These are phyloP conservation scores for Julus scandinavius DNA, from an alignment of 2,888 invertebrate genomes.

Conservation along the genomic window DNA sequence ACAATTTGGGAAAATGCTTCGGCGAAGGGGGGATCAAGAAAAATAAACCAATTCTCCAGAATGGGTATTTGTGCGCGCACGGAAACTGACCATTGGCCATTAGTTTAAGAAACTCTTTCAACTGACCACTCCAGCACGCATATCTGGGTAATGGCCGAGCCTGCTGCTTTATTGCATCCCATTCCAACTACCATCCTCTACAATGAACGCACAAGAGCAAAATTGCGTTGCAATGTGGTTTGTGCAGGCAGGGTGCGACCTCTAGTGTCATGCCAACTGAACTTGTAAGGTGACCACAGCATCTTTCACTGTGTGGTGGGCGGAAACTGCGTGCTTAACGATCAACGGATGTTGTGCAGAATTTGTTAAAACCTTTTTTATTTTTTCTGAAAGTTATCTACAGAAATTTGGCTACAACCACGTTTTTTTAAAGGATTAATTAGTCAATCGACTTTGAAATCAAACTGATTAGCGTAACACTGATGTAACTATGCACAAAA, in stretches of 20 bases:
- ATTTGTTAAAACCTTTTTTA: too few species aligned
- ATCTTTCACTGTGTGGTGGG: not conserved
- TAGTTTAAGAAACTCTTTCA: slow-evolving; percentile 37
- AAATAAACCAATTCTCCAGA: slow-evolving; percentile 21
- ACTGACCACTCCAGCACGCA: slow-evolving; percentile 1
- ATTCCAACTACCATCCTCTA: not conserved
- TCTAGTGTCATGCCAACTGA: not conserved
- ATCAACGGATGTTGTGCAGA: too few species aligned
- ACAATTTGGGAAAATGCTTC: slow-evolving; percentile 39
- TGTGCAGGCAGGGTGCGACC: not conserved
- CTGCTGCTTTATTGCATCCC: slow-evolving; percentile 6
- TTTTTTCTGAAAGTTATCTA: too few species aligned
- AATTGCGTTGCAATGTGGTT: not conserved
- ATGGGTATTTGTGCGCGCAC: slow-evolving; percentile 34
- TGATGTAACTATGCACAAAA: too few species aligned
- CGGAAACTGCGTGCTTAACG: too few species aligned
- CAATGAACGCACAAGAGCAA: not conserved
- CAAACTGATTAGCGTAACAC: too few species aligned
- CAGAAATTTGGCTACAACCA: too few species aligned
- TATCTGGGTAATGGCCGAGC: slow-evolving; percentile 24
- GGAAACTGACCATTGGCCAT: slow-evolving; percentile 34
- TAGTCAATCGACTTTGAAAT: too few species aligned
- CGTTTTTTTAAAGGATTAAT: too few species aligned
- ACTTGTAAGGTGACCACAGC: not conserved
- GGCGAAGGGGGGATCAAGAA: slow-evolving; percentile 20